Base-by-base conservation (phyloP, 2,113 vertebrate genomes). In the Balaenoptera acutorostrata region DNA sequence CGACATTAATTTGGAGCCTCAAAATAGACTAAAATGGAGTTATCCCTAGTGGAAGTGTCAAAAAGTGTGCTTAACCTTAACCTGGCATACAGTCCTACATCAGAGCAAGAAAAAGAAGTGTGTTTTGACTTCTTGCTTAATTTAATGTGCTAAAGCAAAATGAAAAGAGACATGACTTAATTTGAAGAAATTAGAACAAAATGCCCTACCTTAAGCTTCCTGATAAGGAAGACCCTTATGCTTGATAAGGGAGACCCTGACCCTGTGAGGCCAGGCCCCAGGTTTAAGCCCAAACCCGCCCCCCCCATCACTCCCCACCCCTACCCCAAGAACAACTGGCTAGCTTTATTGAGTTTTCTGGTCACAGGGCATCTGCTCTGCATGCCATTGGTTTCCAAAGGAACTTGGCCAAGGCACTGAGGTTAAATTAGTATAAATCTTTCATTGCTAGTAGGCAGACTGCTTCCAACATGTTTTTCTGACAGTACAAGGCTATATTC, bases 131-230 rank as follows among this genome's bases (percentile, higher is more conserved):
- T 85, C 44, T 81, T 84, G 66, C 68, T 90, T 93, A 87, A 84
- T 69, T 80, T 71, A 69, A 78, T 71, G 11, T 27, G 25, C 61
- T 90, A 88, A 80, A 64, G 31, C 71, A 90, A 77, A 92, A 84
- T 69, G 68, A 89, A 96, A 89, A 59, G 83, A 57, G 14, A 64
- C 18, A 66, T 63, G 64, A 74, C 13, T 68, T 59, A 71, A 36
- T 83, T 84, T 68, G 39, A 84, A 18, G 49, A 55, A 88, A 82
- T 96, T 46, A 59, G 15, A 95, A 83, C 66, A 96, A 44, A 95
- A 85, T 89, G 29, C 14, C 52, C 57, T 72, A 52, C 11, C 15
- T 66, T 66, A 46, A 46, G 14, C 39, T 91, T 85, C 12, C 6
- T 81, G n/a, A 49, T 69, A 52, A 81, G 9, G 57, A 92, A 77